phyloP scores from a whole-genome alignment of 2,888 invertebrate genomes.

The Lithophane socia region DNA sequence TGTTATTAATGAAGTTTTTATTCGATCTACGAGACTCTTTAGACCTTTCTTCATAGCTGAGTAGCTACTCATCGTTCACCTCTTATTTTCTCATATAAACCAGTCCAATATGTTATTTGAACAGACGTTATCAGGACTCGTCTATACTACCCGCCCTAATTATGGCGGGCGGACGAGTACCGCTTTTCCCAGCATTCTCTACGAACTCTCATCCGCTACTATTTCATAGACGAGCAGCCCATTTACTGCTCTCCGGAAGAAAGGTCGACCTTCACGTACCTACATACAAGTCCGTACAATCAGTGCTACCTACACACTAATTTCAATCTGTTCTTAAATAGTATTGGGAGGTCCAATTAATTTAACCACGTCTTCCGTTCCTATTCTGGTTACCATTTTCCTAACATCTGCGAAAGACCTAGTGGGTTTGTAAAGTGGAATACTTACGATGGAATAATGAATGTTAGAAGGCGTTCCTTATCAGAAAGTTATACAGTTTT shows the following conservation, averaged over 20 bases:
- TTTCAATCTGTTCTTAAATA: slow-evolving; percentile 4
- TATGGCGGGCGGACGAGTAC: slow-evolving; percentile 1
- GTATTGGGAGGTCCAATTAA: slow-evolving; percentile 3
- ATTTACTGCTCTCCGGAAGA: slow-evolving; percentile 22
- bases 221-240: slow-evolving; percentile 22
- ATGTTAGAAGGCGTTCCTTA: neutral
- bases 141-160: neutral
- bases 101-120: neutral
- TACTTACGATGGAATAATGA: neutral
- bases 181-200: slow-evolving; percentile 30
- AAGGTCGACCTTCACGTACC: slow-evolving; percentile 19
- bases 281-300: neutral
- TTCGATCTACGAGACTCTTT: neutral
- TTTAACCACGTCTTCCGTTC: neutral
- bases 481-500: neutral
- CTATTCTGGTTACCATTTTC: neutral
- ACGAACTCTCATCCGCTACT: slow-evolving; percentile 24
- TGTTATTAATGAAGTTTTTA: neutral
- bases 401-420: neutral
- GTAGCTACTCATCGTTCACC: neutral
- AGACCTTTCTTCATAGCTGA: neutral
- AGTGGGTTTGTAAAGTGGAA: neutral
- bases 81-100: neutral
- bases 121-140: neutral
- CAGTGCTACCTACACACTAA: slow-evolving; percentile 26